These are phyloP conservation scores for Tanypteryx hageni DNA, from an alignment of 2,888 invertebrate genomes.

Conservation along the genomic window DNA sequence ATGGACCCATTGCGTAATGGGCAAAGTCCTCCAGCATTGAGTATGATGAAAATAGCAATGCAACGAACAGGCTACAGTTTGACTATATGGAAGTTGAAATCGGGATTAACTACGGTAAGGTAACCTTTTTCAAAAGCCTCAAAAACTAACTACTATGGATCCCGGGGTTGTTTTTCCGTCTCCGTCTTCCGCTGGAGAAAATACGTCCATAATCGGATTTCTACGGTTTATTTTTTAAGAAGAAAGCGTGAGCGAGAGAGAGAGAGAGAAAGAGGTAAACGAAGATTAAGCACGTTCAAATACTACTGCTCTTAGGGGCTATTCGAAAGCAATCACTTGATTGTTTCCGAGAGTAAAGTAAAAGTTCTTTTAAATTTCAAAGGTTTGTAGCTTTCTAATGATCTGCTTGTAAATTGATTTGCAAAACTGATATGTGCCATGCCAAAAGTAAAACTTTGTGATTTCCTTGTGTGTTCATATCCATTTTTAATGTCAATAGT, in stretches of 20 bases:
- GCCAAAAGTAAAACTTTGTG: no score
- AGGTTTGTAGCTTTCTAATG: no score
- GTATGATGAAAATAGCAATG: conserved; percentile 58
- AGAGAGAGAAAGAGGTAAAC: background rate
- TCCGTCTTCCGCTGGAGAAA: background rate
- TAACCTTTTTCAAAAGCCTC: conserved; percentile 49
- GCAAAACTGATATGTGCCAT: no score
- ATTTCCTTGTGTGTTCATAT: no score
- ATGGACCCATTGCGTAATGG: conserved; percentile 56
- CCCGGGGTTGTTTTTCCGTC: background rate
- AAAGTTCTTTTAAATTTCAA: no score
- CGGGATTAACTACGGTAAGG: conserved; percentile 54
- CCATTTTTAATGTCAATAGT: no score
- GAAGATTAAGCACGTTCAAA: background rate
- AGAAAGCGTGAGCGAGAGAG: background rate
- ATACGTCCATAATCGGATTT: background rate
- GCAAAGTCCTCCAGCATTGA: conserved; percentile 45
- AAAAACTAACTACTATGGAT: conserved; percentile 23
- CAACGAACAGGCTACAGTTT: conserved; percentile 44
- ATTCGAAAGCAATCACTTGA: background rate
- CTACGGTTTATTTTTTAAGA: background rate
- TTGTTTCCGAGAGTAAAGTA: background rate
- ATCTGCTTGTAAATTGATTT: no score
- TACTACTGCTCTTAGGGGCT: background rate
- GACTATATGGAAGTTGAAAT: conserved; percentile 46